These are phyloP conservation scores for Mastacembelus armatus DNA, from an alignment of 2,797 vertebrate genomes.

Conservation along the genomic window DNA sequence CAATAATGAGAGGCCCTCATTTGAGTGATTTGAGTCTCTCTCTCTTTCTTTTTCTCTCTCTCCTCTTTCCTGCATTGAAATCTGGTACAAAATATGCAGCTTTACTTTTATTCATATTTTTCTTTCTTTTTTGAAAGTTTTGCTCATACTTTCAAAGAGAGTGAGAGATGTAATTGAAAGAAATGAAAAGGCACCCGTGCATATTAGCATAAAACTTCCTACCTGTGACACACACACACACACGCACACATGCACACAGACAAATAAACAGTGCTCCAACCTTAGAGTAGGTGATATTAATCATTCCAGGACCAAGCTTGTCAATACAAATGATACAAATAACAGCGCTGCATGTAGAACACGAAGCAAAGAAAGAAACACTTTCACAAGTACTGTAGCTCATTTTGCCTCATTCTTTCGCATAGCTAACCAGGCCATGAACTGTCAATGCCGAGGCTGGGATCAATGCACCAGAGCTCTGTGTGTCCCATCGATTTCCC, in stretches of 20 bases:
- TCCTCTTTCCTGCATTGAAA: constrained; percentile 54
- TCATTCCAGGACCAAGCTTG: constrained; percentile 83
- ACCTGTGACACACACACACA: constrained; percentile 5
- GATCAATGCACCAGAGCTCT: constrained; percentile 88
- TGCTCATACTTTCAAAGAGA: constrained; percentile 38
- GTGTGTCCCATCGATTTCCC: constrained; percentile 88
- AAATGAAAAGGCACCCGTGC: constrained; percentile 59
- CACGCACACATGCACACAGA: background rate
- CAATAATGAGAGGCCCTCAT: constrained; percentile 87
- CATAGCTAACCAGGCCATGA: constrained; percentile 88
- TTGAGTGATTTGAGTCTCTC: constrained; percentile 81
- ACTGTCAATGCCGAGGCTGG: constrained; percentile 85
- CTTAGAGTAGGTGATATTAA: constrained; percentile 88
- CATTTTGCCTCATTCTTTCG: constrained; percentile 85
- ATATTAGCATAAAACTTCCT: constrained; percentile 77
- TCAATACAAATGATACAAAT: constrained; percentile 84
- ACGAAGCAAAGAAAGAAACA: constrained; percentile 68
- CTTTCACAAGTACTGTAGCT: constrained; percentile 86
- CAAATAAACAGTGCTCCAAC: constrained; percentile 70
- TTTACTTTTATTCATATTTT: constrained; percentile 46
- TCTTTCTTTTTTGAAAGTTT: constrained; percentile 55
- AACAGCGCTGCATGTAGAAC: constrained; percentile 70
- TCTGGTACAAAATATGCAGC: constrained; percentile 60
- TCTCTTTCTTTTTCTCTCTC: constrained; percentile 33
- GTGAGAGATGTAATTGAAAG: constrained; percentile 41